Evolutionary conservation across 1,140 invertebrate genomes (phyloP), one percentile per base, ranked within the genome.

Genomic region (Metaphire vulgaris): DNA sequence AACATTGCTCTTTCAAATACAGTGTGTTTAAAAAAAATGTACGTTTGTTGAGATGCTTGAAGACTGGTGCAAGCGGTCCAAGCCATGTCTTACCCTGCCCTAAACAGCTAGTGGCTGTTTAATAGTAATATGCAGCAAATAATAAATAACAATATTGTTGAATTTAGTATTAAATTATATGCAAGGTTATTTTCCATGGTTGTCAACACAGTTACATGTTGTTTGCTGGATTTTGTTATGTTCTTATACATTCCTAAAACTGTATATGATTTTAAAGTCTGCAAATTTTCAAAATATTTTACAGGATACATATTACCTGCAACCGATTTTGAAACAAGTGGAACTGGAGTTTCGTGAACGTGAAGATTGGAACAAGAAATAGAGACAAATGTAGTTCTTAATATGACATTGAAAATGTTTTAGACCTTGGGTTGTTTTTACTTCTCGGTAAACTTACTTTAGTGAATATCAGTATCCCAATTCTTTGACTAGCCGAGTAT

Each of bases 321-420:
- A 32, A 31, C 77, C 77, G 1, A 78, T 78, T 56, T 1, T 78
- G 6, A 33, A 78, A 2, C 33, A 78, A 72, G 75, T 78, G 26
- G 0, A 33, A 34, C 6, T 26, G 66, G 77, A 78, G 64, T 30
- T 68, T 2, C 31, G 56, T 29, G 77, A 78, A 41, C 6, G 56
- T 14, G 76, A 64, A 6, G 77, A 70, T 29, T 78, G 77, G 77
- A 71, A 77, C 34, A 78, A 77, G 69, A 34, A 72, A 65, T 78
- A 65, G 78, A 33, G 12, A 72, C 31, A 6, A 26, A 15, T 65
- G 26, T 65, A 65, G n/a, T n/a, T n/a, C n/a, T n/a, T n/a, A n/a
- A n/a, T n/a, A n/a, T n/a, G n/a, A n/a, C n/a, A n/a, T n/a, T n/a
- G n/a, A n/a, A n/a, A n/a, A n/a, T n/a, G n/a, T n/a, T n/a, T n/a